Evolutionary conservation across 2,888 invertebrate species (phyloP).

Genomic region (Amphimallon solstitiale): DNA sequence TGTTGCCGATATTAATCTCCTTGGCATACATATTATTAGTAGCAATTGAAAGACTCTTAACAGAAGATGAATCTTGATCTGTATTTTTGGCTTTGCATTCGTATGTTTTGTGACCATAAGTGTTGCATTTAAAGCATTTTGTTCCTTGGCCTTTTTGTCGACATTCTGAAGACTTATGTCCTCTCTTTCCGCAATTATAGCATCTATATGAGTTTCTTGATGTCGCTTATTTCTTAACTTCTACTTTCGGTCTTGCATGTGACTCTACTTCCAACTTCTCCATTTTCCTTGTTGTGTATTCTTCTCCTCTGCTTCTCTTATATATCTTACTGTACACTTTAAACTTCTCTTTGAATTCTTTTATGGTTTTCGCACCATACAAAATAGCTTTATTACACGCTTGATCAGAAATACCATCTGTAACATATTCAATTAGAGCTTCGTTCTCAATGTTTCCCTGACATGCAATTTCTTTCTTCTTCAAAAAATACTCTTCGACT

Average conservation of each 20-base stretch:
- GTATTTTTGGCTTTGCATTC: too few relatives aligned
- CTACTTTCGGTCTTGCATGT: not conserved
- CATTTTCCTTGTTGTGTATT: not conserved
- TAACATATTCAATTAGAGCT: slow-evolving; percentile 56
- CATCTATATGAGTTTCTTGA: slow-evolving; percentile 43
- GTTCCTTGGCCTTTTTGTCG: slow-evolving; percentile 45
- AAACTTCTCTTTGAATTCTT: slow-evolving; percentile 44
- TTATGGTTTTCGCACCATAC: slow-evolving; percentile 43
- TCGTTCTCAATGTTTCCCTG: slow-evolving; percentile 54
- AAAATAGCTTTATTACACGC: slow-evolving; percentile 44
- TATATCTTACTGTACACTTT: slow-evolving; percentile 42
- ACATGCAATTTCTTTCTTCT: slow-evolving; percentile 57
- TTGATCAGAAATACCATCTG: slow-evolving; percentile 55
- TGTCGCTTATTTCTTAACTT: not conserved
- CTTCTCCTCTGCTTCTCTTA: slow-evolving; percentile 28
- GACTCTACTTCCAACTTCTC: not conserved
- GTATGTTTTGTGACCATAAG: slow-evolving; percentile 47
- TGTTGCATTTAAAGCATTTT: slow-evolving; percentile 52
- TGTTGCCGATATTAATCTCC: too few relatives aligned
- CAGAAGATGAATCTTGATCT: too few relatives aligned
- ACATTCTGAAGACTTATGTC: slow-evolving; percentile 38
- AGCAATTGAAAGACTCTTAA: too few relatives aligned
- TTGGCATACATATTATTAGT: too few relatives aligned
- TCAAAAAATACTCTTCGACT: slow-evolving; percentile 55
- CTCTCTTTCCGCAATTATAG: slow-evolving; percentile 40